Evolutionary conservation across 2,888 invertebrate genomes (phyloP).

Genomic region (Teleiodes luculella): DNA sequence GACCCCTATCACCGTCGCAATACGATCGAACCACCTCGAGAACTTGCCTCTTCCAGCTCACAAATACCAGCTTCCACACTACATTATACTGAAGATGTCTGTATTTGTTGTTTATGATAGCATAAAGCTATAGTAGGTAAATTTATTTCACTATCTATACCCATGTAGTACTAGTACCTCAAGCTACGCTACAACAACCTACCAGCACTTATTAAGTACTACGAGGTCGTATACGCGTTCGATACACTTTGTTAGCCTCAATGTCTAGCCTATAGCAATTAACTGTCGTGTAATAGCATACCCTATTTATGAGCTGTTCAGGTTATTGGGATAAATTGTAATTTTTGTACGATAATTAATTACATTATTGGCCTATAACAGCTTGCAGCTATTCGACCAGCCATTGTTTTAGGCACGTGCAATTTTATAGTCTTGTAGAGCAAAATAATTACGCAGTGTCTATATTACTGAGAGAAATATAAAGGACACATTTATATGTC

Average conservation of each 20-base stretch:
- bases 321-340: slow-evolving; percentile 23
- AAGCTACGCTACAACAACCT: slow-evolving; percentile 23
- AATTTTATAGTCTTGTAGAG: not conserved
- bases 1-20: slow-evolving; percentile 56
- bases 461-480: slow-evolving; percentile 7
- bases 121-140: slow-evolving; percentile 66
- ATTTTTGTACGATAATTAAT: slow-evolving; percentile 23
- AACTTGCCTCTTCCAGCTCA: slow-evolving; percentile 44
- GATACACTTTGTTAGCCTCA: slow-evolving; percentile 40
- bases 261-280: slow-evolving; percentile 13
- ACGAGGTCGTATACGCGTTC: slow-evolving; percentile 28
- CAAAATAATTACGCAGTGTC: not conserved
- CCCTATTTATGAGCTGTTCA: slow-evolving; percentile 20
- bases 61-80: slow-evolving; percentile 49
- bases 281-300: slow-evolving; percentile 20
- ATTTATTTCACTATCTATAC: slow-evolving; percentile 57
- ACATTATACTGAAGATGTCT: slow-evolving; percentile 67
- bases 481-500: not conserved
- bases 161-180: slow-evolving; percentile 44
- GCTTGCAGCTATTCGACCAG: not conserved
- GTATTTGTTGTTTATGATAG: slow-evolving; percentile 66
- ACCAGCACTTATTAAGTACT: slow-evolving; percentile 20
- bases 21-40: slow-evolving; percentile 48
- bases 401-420: not conserved
- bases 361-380: not conserved